Evolutionary conservation across 2,888 invertebrate species (phyloP).

Genomic region (Machimus atricapillus): DNA sequence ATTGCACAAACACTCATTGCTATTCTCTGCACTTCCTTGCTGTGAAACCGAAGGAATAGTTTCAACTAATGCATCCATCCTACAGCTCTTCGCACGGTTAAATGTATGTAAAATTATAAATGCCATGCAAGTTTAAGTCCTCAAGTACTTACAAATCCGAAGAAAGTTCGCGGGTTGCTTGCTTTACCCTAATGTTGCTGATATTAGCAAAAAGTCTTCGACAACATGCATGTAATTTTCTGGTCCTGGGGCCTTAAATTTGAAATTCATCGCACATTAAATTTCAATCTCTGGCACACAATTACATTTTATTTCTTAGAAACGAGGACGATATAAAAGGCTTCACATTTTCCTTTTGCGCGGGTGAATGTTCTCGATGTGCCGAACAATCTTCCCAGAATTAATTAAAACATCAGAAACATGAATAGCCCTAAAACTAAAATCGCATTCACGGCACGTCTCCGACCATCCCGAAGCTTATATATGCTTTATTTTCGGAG

Average conservation of each 20-base stretch:
- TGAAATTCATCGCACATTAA: neutral
- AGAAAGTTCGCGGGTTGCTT: neutral
- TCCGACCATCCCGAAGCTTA: neutral
- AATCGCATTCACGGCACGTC: slow-evolving; percentile 1
- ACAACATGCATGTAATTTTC: too few relatives aligned
- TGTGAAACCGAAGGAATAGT: neutral
- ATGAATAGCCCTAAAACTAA: slow-evolving; percentile 5
- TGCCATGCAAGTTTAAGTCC: neutral
- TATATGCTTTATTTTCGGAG: neutral
- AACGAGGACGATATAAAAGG: neutral
- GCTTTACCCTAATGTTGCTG: neutral
- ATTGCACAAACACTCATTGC: neutral
- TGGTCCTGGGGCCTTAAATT: neutral
- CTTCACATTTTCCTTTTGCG: neutral
- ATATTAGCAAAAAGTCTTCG: too few relatives aligned
- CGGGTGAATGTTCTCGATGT: neutral
- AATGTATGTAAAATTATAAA: neutral
- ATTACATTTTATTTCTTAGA: neutral
- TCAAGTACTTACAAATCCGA: neutral
- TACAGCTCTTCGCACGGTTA: neutral
- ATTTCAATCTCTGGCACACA: neutral
- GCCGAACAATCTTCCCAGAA: neutral
- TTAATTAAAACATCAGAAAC: slow-evolving; percentile 26
- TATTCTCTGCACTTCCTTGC: neutral
- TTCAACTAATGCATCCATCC: neutral